A percentile compares a stretch with the other conserved stretches of the same genome.
phyloP scores from a whole-genome alignment of 2,888 invertebrate genomes.

The Morinoia aosen region DNA sequence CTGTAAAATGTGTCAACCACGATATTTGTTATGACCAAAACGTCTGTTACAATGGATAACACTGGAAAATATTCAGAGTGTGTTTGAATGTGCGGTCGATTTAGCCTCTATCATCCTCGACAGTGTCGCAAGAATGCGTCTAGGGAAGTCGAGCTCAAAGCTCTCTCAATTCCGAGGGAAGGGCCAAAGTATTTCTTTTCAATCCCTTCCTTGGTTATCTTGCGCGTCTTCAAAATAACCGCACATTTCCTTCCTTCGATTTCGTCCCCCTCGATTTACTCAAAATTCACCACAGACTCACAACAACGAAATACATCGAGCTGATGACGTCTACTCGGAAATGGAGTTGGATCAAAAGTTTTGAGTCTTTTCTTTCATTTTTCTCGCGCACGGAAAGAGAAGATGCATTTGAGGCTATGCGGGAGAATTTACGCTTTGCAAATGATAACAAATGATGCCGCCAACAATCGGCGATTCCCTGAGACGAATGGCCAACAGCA shows the following conservation, averaged over 20 bases:
- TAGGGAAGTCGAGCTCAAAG: neutral
- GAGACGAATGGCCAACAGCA: slow-evolving; percentile 10
- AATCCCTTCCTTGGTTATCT: neutral
- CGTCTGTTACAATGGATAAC: neutral
- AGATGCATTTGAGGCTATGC: slow-evolving; percentile 23
- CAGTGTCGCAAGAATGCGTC: neutral
- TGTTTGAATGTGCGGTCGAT: neutral
- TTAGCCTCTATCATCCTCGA: neutral
- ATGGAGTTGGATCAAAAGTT: neutral
- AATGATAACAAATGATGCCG: slow-evolving; percentile 49
- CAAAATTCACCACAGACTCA: neutral
- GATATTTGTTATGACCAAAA: neutral
- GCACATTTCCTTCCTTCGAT: neutral
- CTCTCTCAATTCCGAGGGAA: neutral
- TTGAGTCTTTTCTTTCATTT: slow-evolving; percentile 20
- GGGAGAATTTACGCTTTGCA: slow-evolving; percentile 37
- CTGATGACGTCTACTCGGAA: slow-evolving; percentile 27
- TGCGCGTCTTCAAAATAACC: neutral
- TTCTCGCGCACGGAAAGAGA: neutral
- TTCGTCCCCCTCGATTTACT: neutral
- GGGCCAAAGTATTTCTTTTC: neutral
- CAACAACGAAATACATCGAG: neutral
- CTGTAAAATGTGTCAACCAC: neutral
- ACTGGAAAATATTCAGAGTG: neutral
- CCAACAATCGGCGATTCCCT: slow-evolving; percentile 36